These are phyloP conservation scores for Pipistrellus pygmaeus DNA, from an alignment of 2,797 vertebrate species.

Conservation along the genomic window DNA sequence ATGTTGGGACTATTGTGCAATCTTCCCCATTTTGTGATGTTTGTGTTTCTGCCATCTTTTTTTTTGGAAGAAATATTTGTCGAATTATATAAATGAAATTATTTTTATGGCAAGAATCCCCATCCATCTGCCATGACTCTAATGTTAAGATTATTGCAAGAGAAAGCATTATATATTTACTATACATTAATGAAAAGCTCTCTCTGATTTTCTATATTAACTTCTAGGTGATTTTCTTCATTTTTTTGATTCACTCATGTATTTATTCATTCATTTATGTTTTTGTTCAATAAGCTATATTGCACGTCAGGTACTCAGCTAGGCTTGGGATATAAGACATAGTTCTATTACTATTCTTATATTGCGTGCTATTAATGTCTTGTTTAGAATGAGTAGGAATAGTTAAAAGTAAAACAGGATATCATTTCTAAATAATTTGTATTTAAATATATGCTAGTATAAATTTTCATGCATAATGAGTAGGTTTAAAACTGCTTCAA, in stretches of 20 bases:
- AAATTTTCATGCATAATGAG: background rate
- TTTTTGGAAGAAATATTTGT: background rate
- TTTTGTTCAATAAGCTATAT: background rate
- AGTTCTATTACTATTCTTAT: background rate
- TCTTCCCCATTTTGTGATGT: background rate
- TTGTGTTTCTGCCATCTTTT: background rate
- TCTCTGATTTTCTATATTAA: background rate
- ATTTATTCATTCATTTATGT: no score
- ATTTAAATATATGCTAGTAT: background rate
- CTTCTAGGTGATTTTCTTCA: background rate
- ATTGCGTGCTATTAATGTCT: background rate
- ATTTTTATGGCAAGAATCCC: background rate
- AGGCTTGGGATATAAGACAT: background rate
- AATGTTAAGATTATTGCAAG: background rate
- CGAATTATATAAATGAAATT: background rate
- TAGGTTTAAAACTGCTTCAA: background rate
- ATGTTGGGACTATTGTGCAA: background rate
- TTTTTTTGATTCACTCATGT: background rate
- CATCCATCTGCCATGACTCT: background rate
- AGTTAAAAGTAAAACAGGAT: slow-evolving; percentile 39
- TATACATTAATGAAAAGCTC: background rate
- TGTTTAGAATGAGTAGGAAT: background rate
- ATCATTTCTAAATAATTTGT: slow-evolving; percentile 18
- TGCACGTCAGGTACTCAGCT: background rate
- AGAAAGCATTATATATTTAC: background rate